Evolutionary conservation across 64 coral and sea anemone species (phyloP).

Genomic region (Stylophora pistillata): DNA sequence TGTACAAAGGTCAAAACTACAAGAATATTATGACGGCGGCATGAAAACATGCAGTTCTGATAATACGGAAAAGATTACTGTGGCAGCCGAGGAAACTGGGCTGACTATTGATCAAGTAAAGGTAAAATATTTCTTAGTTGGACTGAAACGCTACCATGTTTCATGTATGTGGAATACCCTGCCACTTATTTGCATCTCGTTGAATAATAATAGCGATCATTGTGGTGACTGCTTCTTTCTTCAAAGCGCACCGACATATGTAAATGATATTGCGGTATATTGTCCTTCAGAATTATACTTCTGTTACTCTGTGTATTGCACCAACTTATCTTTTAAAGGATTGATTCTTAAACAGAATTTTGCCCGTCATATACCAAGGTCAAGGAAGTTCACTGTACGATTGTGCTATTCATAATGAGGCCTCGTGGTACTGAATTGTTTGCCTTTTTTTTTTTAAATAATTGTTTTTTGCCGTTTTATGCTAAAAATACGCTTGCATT

Average conservation of each 20-base stretch:
- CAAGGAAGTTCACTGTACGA: neutral
- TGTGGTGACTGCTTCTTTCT: neutral
- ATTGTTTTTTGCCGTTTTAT: neutral
- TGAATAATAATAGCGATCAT: neutral
- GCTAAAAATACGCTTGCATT: too few species aligned
- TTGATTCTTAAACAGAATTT: neutral
- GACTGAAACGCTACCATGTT: neutral
- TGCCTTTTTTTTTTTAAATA: neutral
- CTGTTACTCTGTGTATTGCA: neutral
- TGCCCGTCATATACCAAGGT: neutral
- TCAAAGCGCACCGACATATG: neutral
- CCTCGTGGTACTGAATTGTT: neutral
- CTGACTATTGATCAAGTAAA: slow-evolving; percentile 63
- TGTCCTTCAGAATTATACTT: neutral
- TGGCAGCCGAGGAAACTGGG: slow-evolving; percentile 58
- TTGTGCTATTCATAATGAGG: neutral
- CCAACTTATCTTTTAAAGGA: neutral
- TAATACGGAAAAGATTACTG: slow-evolving; percentile 39
- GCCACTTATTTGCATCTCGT: slow-evolving; percentile 17
- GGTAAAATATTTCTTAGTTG: slow-evolving; percentile 15
- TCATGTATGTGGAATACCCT: neutral
- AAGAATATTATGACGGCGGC: slow-evolving; percentile 51
- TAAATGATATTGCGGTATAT: neutral
- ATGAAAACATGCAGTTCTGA: slow-evolving; percentile 59
- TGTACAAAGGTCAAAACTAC: slow-evolving; percentile 56